Evolutionary conservation across 2,888 invertebrate genomes (phyloP).

Genomic region (Drosophila peninsularis): DNA sequence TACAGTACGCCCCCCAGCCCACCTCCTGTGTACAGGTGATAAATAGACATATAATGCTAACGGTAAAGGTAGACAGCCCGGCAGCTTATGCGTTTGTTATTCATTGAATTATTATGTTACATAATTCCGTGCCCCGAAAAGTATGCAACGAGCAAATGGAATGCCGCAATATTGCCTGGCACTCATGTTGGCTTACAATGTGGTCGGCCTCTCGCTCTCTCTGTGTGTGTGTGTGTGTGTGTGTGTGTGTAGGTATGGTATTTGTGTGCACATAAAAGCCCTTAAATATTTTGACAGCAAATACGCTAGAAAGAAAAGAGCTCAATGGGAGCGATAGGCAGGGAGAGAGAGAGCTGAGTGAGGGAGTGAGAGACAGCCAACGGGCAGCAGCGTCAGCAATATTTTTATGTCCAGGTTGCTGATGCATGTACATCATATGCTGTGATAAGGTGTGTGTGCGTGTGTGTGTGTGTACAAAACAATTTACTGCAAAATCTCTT

Average conservation of each 20-base stretch:
- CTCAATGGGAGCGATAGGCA: background rate
- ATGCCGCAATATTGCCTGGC: conserved; percentile 49
- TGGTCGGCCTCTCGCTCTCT: conserved; percentile 13
- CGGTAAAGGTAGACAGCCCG: background rate
- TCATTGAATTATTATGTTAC: conserved; percentile 70
- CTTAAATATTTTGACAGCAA: conserved; percentile 70
- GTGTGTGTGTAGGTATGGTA: conserved; percentile 1
- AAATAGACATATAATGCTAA: conserved; percentile 29
- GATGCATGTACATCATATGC: conserved; percentile 31
- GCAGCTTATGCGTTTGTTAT: conserved; percentile 53
- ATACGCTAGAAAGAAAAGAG: conserved; percentile 21
- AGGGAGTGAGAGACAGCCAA: background rate
- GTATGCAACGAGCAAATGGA: conserved; percentile 47
- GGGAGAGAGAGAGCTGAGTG: background rate
- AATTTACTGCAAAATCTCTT: conserved; percentile 61
- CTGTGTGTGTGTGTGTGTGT: conserved; percentile 4
- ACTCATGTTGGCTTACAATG: conserved; percentile 6
- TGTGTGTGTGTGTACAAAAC: conserved; percentile 27
- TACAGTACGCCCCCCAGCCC: too few relatives aligned
- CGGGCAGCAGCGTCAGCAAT: conserved; percentile 58
- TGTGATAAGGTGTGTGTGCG: conserved; percentile 26
- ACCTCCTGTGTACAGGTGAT: conserved; percentile 9
- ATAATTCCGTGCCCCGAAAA: conserved; percentile 58
- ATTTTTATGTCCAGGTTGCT: conserved; percentile 50
- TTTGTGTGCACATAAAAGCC: conserved; percentile 33